phyloP scores from a whole-genome alignment of 2,113 vertebrate genomes.

The Engraulis encrasicolus region DNA sequence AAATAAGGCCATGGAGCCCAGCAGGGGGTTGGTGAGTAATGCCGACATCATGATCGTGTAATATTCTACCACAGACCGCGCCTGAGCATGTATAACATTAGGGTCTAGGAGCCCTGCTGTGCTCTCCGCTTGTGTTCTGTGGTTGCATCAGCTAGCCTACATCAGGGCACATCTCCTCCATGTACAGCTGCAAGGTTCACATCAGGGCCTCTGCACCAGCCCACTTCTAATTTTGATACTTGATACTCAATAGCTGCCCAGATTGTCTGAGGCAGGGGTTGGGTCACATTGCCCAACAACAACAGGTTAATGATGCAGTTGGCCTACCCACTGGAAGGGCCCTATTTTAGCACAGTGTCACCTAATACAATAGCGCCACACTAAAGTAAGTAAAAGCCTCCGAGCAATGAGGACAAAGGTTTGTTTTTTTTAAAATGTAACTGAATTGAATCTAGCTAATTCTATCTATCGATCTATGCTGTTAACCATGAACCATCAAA shows the following conservation, averaged over 20 bases:
- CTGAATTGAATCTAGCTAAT: neutral
- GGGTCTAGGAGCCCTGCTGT: neutral
- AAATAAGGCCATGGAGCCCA: neutral
- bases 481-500: neutral
- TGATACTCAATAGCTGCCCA: neutral
- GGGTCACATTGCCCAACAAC: neutral
- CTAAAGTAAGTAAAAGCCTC: neutral
- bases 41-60: neutral
- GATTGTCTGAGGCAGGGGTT: neutral
- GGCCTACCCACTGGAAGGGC: neutral
- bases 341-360: neutral
- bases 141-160: neutral
- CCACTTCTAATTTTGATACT: neutral
- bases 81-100: neutral
- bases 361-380: neutral
- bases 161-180: conserved; percentile 3
- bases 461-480: neutral
- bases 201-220: neutral
- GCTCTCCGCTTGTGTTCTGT: neutral
- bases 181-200: neutral
- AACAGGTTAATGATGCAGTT: neutral
- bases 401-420: neutral
- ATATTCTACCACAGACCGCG: neutral
- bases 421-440: neutral
- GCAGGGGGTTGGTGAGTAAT: conserved; percentile 1